These are phyloP conservation scores for Suncus etruscus DNA, from an alignment of 2,113 vertebrate genomes.

Conservation along the genomic window DNA sequence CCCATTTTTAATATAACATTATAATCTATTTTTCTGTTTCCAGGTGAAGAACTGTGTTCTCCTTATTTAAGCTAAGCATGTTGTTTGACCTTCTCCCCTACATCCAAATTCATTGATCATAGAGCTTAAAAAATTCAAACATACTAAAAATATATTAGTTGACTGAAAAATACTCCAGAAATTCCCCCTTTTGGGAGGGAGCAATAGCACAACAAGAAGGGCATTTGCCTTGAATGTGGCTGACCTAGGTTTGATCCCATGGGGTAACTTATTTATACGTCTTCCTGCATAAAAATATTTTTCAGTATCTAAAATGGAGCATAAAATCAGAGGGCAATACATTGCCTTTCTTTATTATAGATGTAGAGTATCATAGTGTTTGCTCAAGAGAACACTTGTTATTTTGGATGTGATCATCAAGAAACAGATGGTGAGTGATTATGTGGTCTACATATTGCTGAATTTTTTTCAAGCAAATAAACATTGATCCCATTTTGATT, in stretches of 20 bases:
- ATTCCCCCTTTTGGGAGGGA: neutral
- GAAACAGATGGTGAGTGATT: constrained; percentile 66
- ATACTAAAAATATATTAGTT: constrained; percentile 36
- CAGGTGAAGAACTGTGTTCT: constrained; percentile 30
- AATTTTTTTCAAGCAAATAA: constrained; percentile 64
- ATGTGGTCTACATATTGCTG: constrained; percentile 32
- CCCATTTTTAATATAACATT: constrained; percentile 4
- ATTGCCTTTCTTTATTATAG: constrained; percentile 68
- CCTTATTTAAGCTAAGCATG: neutral
- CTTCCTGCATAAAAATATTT: constrained; percentile 67
- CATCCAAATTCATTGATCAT: neutral
- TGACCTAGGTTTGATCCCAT: no score
- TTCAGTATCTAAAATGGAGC: constrained; percentile 71
- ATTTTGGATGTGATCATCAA: constrained; percentile 38
- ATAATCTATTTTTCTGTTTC: constrained; percentile 17
- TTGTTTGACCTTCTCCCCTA: constrained; percentile 35
- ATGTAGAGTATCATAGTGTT: constrained; percentile 56
- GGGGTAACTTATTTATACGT: constrained; percentile 64
- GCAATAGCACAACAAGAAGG: no score
- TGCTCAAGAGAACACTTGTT: constrained; percentile 53
- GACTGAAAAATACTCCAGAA: neutral
- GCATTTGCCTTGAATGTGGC: no score
- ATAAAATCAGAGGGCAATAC: constrained; percentile 41
- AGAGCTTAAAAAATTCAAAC: neutral
- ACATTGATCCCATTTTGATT: constrained; percentile 58